Evolutionary conservation across 2,797 vertebrate species (phyloP), one percentile per base, ranked within the genome.

Genomic region (Acridotheres tristis): DNA sequence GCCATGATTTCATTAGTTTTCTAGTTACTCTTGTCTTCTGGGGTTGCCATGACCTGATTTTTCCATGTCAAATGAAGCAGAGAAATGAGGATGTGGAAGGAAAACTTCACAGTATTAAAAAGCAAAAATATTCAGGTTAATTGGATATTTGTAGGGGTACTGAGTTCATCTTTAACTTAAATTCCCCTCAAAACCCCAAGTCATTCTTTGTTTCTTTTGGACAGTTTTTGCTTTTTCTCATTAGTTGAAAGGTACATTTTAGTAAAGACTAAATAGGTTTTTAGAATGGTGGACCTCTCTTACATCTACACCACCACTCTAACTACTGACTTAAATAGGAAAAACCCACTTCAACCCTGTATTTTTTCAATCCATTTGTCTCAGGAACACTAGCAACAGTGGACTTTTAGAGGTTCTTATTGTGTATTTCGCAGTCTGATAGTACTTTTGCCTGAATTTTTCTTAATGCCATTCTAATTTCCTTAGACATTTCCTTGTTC

Each of bases 1-100:
- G 69, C 66, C 7, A 6, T 34, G 25, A 69, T 78, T 91, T 96
- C 88, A 63, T 90, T 94, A 87, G 19, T 87, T 90, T 86, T 87
- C 62, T 71, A 32, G 50, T 74, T 94, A 74, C 13, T 78, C 22
- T 54, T 59, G 45, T 88, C 65, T 92, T 88, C 80, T 0, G 1
- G 40, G 42, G 11, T 73, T 93, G n/a, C 57, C 29, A 8, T 82
- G 74, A 72, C 76, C 68, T 78, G 69, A 29, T 50, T 85, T 85
- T 77, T 62, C 25, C 30, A 20, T 94, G 40, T 84, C 62, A 94
- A 93, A 67, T 48, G 34, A 80, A 72, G 55, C 69, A 55, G 66
- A 85, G 78, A 62, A 85, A 78, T 71, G 40, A 85, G 40, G 26
- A 93, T 54, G 42, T 76, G 32, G 38, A 79, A 93, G 42, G 51